Evolutionary conservation across 2,113 vertebrate species (phyloP), one percentile per base, ranked within the genome.

Genomic region (Axis porcinus): DNA sequence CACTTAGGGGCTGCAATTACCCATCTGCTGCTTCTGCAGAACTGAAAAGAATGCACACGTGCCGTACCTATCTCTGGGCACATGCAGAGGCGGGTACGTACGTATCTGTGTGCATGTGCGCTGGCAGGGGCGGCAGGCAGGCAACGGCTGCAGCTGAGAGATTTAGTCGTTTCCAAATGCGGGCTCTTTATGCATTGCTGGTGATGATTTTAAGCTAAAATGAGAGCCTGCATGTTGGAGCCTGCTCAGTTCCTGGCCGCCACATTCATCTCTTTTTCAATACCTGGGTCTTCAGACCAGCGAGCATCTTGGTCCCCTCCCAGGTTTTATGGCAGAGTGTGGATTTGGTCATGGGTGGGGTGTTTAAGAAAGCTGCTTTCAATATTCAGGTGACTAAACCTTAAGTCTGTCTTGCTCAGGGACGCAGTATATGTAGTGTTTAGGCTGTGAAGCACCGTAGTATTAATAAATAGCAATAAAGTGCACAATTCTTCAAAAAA

Each of bases 1-100:
- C 98, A 98, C 98, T 99, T 98, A 98, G 98, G 98, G 98, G 97
- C 98, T 98, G 98, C 99, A 99, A 99, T 99, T 99, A 99, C 98
- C 99, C 98, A 99, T 99, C 99, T 99, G 99, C 98, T 99, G 98
- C 97, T 98, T 98, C 98, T 98, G 98, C 98, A 98, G 95, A 97
- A 96, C 88, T 86, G 95, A 96, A 96, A 98, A 98, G 97, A 98
- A 98, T 98, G 98, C 98, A 97, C 98, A 98, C 98, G 98, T 98
- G 98, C 98, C 0, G 54, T 97, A 98, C 98, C 98, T 98, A 98
- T 87, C 89, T 97, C 87, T 15, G 93, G 97, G 97, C 97, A 94
- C 1, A 3, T 50, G 97, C 96, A 89, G 97, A 97, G 95, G 96
- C 89, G 62, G 95, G 88, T 92, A 70, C 87, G 40, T 7, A 25